Base-by-base conservation (phyloP, 2,113 vertebrate genomes). In the Macrotus californicus region DNA sequence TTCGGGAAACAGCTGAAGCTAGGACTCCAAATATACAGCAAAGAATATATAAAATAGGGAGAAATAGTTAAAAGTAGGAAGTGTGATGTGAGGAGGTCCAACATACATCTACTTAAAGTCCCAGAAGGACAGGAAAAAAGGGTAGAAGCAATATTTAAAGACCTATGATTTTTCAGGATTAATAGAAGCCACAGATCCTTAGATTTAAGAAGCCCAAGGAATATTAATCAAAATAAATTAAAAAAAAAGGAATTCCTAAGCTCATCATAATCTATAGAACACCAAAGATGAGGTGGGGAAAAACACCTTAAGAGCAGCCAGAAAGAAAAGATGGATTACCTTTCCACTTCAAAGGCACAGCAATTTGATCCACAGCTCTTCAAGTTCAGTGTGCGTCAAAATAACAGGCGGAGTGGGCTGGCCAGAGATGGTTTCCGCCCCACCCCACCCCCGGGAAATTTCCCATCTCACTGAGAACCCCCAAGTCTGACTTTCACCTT, bases 391-490 rank as follows among this genome's bases (percentile, higher is more conserved):
- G 8, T n/a, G 16, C 0, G 52, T 66, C 36, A 56, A 29, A 88
- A 79, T 87, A 11, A 31, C 12, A 1, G 52, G 2, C 18, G 26
- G 21, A 24, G 54, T 24, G 22, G 54, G 59, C 59, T 29, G 59
- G 24, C 8, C 59, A 29, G 59, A 22, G 26, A 24, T 11, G 22
- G 59, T 97, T 97, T 98, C 98, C 98, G 96, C 97, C 98, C 98
- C 97, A 89, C 92, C 39, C 83, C 52, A 21, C 52, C 97, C 97
- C 97, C 96, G 96, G 98, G 97, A 98, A 97, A 94, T 97, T 98
- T 98, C 98, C 98, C 98, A 97, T 98, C 98, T 99, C 98, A 98
- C 98, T 98, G 98, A 99, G 98, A 99, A 98, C 98, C 98, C 98
- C 98, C 96, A 97, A 98, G 98, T 98, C 98, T 98, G 98, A 98